phyloP scores from a whole-genome alignment of 2,113 vertebrate species.

The Silurus glanis region DNA sequence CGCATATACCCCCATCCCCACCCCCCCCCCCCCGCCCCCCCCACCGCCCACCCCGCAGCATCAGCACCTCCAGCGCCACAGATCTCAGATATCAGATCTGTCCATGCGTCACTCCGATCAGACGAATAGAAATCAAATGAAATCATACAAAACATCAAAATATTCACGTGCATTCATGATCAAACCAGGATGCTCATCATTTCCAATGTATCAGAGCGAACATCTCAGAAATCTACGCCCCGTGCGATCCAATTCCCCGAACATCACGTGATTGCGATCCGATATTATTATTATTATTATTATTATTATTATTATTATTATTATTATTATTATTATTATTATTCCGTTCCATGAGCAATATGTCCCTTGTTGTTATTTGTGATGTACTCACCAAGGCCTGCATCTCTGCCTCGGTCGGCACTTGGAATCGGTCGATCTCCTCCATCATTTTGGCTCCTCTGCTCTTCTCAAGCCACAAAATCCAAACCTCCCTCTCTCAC shows the following conservation, averaged over 20 bases:
- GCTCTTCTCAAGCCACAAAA: slow-evolving; percentile 34
- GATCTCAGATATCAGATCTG: not conserved
- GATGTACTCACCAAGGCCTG: slow-evolving; percentile 85
- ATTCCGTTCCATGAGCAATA: too few species aligned
- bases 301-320: too few species aligned
- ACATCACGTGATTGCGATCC: not conserved
- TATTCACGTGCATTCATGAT: not conserved
- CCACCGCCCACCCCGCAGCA: not conserved
- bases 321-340: too few species aligned
- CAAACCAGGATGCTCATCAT: not conserved
- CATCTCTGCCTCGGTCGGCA: slow-evolving; percentile 91
- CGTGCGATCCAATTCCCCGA: not conserved
- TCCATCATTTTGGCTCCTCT: slow-evolving; percentile 88
- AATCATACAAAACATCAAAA: too few species aligned
- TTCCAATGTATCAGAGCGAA: too few species aligned
- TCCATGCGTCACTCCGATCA: not conserved
- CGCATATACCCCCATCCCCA: slow-evolving; percentile 38
- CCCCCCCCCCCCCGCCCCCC: too few species aligned
- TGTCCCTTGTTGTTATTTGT: not conserved
- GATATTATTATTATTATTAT: too few species aligned
- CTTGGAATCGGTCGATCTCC: slow-evolving; percentile 94
- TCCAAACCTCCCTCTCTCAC: slow-evolving; percentile 1
- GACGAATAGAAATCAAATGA: not conserved
- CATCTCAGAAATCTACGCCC: not conserved
- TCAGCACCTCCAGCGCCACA: not conserved